Evolutionary conservation across 2,888 invertebrate species (phyloP).

Genomic region (Noctua janthe): DNA sequence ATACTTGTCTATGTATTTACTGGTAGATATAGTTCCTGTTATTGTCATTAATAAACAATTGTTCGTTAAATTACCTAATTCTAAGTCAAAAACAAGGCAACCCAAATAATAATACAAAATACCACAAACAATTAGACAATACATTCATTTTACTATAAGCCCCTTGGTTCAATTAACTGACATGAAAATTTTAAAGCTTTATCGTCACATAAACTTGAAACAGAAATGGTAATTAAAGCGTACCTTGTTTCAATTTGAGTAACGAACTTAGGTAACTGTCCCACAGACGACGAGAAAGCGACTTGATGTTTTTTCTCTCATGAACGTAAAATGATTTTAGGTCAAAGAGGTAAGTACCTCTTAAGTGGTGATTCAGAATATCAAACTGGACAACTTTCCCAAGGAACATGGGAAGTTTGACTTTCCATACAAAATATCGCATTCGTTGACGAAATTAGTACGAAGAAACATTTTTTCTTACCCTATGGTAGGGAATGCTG

Average conservation of each 20-base stretch:
- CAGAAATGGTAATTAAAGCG: slow-evolving; percentile 64
- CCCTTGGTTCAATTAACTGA: slow-evolving; percentile 52
- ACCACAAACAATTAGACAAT: slow-evolving; percentile 38
- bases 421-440: too few relatives aligned
- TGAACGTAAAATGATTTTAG: not conserved
- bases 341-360: not conserved
- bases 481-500: too few relatives aligned
- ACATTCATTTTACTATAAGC: slow-evolving; percentile 35
- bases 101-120: slow-evolving; percentile 6
- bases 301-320: not conserved
- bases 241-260: slow-evolving; percentile 52
- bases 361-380: not conserved
- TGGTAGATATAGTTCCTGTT: not conserved
- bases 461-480: too few relatives aligned
- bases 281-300: not conserved
- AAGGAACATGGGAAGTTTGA: not conserved
- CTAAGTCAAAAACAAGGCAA: not conserved
- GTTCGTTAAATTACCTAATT: not conserved
- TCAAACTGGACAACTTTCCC: not conserved
- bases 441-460: too few relatives aligned
- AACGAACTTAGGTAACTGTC: slow-evolving; percentile 40
- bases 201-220: slow-evolving; percentile 61
- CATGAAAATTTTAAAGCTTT: slow-evolving; percentile 60
- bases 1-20: not conserved
- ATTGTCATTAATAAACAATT: not conserved